Percentiles rank a stretch among this genome's conserved stretches.
Evolutionary conservation across 2,797 vertebrate species (phyloP).

Genomic region (Danio jaintianensis): DNA sequence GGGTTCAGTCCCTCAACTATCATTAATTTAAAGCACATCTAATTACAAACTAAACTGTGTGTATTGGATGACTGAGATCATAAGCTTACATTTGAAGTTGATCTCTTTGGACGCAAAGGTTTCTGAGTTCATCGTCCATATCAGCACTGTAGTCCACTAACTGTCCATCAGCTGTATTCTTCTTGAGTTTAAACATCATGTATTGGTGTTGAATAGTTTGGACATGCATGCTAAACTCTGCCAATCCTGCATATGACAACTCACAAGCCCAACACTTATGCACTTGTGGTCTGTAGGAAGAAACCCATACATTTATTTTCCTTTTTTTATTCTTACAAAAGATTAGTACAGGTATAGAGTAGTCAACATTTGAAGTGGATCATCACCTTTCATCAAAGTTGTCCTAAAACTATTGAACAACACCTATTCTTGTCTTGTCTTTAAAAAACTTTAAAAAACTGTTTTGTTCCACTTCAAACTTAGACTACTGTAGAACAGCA

Average conservation of each 20-base stretch:
- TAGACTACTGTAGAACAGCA: too few species aligned
- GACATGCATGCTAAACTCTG: conserved; percentile 67
- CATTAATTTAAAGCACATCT: background rate
- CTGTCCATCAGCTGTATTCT: background rate
- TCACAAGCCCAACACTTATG: conserved; percentile 74
- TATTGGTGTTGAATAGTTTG: conserved; percentile 57
- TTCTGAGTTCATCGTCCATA: conserved; percentile 18
- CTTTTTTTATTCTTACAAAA: background rate
- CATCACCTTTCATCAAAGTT: too few species aligned
- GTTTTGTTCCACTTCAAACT: too few species aligned
- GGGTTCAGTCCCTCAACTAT: background rate
- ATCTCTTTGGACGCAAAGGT: conserved; percentile 36
- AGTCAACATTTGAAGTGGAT: background rate
- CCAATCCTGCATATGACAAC: conserved; percentile 39
- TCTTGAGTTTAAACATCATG: conserved; percentile 50
- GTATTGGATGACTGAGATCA: background rate
- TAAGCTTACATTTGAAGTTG: conserved; percentile 10
- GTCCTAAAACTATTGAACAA: too few species aligned
- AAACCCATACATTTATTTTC: background rate
- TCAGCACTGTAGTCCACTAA: conserved; percentile 26
- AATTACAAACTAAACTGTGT: background rate
- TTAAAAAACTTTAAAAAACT: too few species aligned
- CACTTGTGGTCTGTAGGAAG: conserved; percentile 11
- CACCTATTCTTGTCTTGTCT: too few species aligned
- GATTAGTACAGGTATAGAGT: background rate